Base-by-base conservation (phyloP, 1,140 invertebrate genomes). In the Mizuhopecten yessoensis region DNA sequence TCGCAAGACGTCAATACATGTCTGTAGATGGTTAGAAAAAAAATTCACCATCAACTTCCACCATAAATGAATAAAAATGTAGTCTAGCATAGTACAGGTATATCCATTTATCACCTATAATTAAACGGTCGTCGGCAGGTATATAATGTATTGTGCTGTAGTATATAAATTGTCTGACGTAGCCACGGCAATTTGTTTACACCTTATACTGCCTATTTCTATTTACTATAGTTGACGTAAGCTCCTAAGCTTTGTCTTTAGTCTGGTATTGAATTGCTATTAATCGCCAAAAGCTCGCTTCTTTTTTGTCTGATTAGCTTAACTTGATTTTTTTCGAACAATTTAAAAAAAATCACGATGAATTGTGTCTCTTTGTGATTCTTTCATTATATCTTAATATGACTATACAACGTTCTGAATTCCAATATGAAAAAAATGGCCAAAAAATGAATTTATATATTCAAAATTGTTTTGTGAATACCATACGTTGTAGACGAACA, bases 51-150 rank as follows among this genome's bases (percentile, higher is more conserved):
- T 75, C 57, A 29, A 29, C 57, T 75, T 75, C 57, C 5, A 5
- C 17, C 57, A n/a, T 75, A 75, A 75, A 75, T 75, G 57, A 75
- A 75, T 75, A 75, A 75, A 75, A 75, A 75, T 75, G 57, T n/a
- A 29, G 57, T 75, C 57, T 75, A 75, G 20, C 57, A 29, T 75
- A 29, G n/a, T 75, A 75, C 57, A 75, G 57, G 57, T 75, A 75
- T 75, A 29, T 29, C 11, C 57, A 75, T 75, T 29, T 75, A 75
- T 75, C 11, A 75, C 23, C 57, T n/a, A n/a, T 75, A 75, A 75
- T 75, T 75, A 75, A 75, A 75, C 57, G 57, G 9, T 75, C 57
- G 57, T 75, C n/a, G 57, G 57, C 57, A 75, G 57, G 57, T 75
- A 75, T 75, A 75, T 75, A n/a, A 75, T 75, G 57, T 75, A 75